Base-by-base conservation (phyloP, 2,797 vertebrate genomes). In the Etheostoma perlongum region DNA sequence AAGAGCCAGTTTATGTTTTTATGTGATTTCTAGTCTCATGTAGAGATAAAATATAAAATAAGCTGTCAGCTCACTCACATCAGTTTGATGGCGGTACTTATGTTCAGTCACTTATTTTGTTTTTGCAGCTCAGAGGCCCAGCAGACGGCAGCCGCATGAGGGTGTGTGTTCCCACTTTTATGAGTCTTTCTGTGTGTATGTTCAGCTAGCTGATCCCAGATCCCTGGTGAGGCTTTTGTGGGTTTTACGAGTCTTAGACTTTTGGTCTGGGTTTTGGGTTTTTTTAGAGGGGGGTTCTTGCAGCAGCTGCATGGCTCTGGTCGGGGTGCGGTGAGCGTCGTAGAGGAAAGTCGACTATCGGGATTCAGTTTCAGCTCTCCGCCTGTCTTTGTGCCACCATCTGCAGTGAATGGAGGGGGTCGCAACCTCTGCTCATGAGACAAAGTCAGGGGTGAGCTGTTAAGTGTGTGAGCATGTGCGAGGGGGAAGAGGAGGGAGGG, bases 311-410 rank as follows among this genome's bases (percentile, higher is more conserved):
- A 1, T 23, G 71, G 44, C 81, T 75, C 57, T 78, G 60, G 47
- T 62, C 7, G 44, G 65, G 85, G 49, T 76, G 66, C 13, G 49
- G 49, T 55, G 23, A 44, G 49, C 25, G 33, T 72, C 40, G 11
- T 75, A 25, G 67, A 72, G 59, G n/a, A 73, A 62, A 65, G 62
- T 4, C 54, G n/a, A 59, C 66, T 76, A 81, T 80, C 74, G 42
- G 80, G 88, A 80, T 65, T 71, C 51, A 5, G 63, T 68, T 78
- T 79, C 78, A 62, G 74, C 66, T 55, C 68, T 30, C 85, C 54
- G 44, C 59, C 78, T 64, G 70, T 74, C 85, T 88, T 94, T 94
- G 93, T 95, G 89, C 78, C 82, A 67, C 95, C 94, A 95, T 95
- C 95, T 95, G 95, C 68, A 59, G 87, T 88, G 90, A 88, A 87